Evolutionary conservation across 1,140 invertebrate species (phyloP).

Genomic region (Drosophila melanica): DNA sequence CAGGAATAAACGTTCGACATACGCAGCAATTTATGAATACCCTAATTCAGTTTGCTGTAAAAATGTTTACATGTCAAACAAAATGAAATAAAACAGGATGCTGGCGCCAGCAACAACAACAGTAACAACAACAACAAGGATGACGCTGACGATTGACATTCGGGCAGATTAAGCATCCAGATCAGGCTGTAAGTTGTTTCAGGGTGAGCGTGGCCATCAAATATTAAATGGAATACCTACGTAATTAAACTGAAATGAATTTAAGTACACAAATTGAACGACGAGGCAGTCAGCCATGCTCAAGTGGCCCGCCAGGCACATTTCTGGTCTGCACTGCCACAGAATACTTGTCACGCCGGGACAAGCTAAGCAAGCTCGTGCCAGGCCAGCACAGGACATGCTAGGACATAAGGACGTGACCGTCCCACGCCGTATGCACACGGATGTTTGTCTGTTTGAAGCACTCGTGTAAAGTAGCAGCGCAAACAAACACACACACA

Average conservation of each 20-base stretch:
- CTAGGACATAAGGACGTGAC: slow-evolving; percentile 29
- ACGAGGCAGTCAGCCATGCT: slow-evolving; percentile 58
- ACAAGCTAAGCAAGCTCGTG: not conserved
- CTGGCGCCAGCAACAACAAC: slow-evolving; percentile 15
- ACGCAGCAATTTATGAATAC: slow-evolving; percentile 74
- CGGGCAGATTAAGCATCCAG: slow-evolving; percentile 57
- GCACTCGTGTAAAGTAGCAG: slow-evolving; percentile 40
- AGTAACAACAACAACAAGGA: slow-evolving; percentile 9
- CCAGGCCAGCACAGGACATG: no score
- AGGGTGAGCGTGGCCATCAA: slow-evolving; percentile 50
- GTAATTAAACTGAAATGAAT: slow-evolving; percentile 83
- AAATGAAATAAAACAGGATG: slow-evolving; percentile 52
- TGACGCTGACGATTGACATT: slow-evolving; percentile 57
- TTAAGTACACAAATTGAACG: slow-evolving; percentile 82
- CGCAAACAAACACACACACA: slow-evolving; percentile 38
- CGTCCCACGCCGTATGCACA: slow-evolving; percentile 23
- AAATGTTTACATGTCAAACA: slow-evolving; percentile 75
- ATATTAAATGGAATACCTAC: slow-evolving; percentile 80
- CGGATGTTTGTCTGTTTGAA: slow-evolving; percentile 38
- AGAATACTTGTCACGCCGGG: slow-evolving; percentile 10
- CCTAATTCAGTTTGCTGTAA: slow-evolving; percentile 78
- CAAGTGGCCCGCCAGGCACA: slow-evolving; percentile 41
- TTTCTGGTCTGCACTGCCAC: slow-evolving; percentile 13
- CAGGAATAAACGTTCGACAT: slow-evolving; percentile 5
- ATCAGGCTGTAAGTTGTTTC: slow-evolving; percentile 2